Percentiles rank a stretch among this genome's conserved stretches.
These are phyloP conservation scores for Falco rusticolus DNA, from an alignment of 2,797 vertebrate genomes.

Conservation along the genomic window DNA sequence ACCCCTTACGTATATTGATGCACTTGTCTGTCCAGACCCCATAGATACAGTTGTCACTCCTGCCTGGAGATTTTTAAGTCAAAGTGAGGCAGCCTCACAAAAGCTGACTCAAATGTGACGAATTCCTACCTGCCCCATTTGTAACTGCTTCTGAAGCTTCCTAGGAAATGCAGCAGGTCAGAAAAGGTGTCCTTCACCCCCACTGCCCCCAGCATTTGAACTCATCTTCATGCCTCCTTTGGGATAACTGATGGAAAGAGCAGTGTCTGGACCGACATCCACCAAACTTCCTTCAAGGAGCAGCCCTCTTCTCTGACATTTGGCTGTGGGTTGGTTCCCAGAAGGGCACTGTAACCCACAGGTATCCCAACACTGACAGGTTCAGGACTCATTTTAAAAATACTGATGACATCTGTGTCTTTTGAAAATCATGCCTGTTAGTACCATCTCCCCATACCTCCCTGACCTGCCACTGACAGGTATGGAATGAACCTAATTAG, in stretches of 20 bases:
- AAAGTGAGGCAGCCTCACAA: not conserved
- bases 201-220: not conserved
- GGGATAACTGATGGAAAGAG: not conserved
- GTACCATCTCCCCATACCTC: not conserved
- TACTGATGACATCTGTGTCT: not conserved
- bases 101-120: not conserved
- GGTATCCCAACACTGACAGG: fast-evolving
- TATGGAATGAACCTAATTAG: not conserved
- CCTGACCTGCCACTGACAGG: not conserved
- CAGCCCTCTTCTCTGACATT: not conserved
- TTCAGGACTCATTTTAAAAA: not conserved
- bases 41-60: not conserved
- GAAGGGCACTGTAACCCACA: not conserved
- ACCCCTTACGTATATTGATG: not conserved
- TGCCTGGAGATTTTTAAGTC: not conserved
- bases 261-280: not conserved
- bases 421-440: too few relatives aligned
- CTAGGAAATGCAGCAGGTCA: not conserved
- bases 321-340: not conserved
- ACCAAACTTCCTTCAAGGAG: too few relatives aligned
- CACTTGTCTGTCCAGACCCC: not conserved
- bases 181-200: not conserved
- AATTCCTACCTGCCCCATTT: not conserved
- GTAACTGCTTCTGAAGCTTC: not conserved
- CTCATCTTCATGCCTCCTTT: not conserved